Evolutionary conservation across 2,113 vertebrate species (phyloP), one percentile per base, ranked within the genome.

Genomic region (Otolemur garnettii): DNA sequence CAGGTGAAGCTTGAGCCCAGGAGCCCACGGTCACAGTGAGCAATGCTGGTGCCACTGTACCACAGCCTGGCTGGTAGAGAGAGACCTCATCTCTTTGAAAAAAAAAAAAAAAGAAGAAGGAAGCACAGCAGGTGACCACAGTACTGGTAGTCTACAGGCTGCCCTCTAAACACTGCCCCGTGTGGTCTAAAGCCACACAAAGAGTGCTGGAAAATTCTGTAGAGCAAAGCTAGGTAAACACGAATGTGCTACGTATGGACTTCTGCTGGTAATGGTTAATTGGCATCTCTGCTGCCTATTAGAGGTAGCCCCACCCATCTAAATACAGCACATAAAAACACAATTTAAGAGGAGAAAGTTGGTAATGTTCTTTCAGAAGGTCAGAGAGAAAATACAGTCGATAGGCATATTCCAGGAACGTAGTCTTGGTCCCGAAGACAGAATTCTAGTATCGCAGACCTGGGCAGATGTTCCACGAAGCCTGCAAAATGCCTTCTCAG

Each of bases 151-250:
- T 33, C 66, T 3, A 11, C 62, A 10, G 59, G n/a, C 72, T 33
- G 5, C 8, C 82, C 21, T 42, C 45, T 24, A 38, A 50, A 38
- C 50, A 0, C 83, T 26, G 66, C 66, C 35, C 35, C 62, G 0
- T 1, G 13, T 18, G 38, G 38, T 38, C 38, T 38, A 60, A 7
- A 53, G 50, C 59, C 21, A 21, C 50, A 11, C 35, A 4, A 72
- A 13, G 7, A 13, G 7, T 6, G 11, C 2, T 13, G 42, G 3
- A 28, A 1, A 3, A 2, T 7, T 2, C 60, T 7, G 4, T 2
- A 9, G 22, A 60, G 21, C 22, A 4, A 10, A 38, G 75, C 78
- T n/a, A 3, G 33, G 0, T 2, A 14, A 15, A 2, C 21, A 0
- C 24, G 74, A 28, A 14, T 0, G 3, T 6, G 33, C 83, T 1